Conservation (phyloP, 1,140 invertebrate species). For the Papilio xuthus region DNA sequence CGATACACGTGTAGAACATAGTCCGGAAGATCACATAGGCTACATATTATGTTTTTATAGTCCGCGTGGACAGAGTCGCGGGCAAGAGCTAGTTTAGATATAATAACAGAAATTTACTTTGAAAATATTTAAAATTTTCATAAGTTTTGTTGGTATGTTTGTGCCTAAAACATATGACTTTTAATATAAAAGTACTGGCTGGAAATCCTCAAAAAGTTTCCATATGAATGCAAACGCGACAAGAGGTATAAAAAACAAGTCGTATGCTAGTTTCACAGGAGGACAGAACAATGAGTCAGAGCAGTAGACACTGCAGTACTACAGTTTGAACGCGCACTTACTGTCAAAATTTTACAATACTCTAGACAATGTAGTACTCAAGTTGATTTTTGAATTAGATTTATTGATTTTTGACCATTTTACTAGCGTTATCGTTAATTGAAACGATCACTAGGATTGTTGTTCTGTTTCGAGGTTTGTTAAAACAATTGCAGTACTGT, state of each 20-base stretch:
- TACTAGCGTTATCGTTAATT: no score
- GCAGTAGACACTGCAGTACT: neutral
- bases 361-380: no score
- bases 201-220: constrained; percentile 32
- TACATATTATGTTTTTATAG: no score
- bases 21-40: no score
- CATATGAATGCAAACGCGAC: constrained; percentile 26
- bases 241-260: constrained; percentile 31
- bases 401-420: no score
- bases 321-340: neutral
- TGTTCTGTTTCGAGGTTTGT: no score
- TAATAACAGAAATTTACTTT: neutral
- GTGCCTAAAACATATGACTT: neutral
- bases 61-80: no score
- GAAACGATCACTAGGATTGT: no score
- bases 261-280: neutral
- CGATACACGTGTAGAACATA: no score
- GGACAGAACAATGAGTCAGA: neutral
- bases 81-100: no score
- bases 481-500: neutral
- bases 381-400: no score
- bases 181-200: neutral
- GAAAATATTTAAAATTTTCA: neutral
- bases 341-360: no score
- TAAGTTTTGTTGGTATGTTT: neutral